Evolutionary conservation across 2,113 vertebrate genomes (phyloP).

Genomic region (Dipodomys stephensi): DNA sequence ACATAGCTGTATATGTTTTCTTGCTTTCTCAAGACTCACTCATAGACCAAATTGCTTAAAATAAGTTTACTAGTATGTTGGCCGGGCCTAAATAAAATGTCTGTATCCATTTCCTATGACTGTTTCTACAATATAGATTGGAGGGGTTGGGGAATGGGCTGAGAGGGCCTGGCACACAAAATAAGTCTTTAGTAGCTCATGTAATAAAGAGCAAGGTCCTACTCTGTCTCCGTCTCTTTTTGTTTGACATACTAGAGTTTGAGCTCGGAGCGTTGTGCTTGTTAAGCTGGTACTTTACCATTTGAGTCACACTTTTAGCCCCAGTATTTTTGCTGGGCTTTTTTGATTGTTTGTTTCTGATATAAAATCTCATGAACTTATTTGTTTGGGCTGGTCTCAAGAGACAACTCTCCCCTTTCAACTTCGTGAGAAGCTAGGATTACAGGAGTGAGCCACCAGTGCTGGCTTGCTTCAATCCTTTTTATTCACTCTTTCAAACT

Average conservation of each 20-base stretch:
- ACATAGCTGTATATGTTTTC: not conserved
- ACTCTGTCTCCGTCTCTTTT: not conserved
- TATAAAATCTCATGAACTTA: too few relatives aligned
- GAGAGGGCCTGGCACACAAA: not conserved
- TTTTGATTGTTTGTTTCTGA: too few relatives aligned
- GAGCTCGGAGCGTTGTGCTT: too few relatives aligned
- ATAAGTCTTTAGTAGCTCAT: not conserved
- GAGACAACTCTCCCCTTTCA: too few relatives aligned
- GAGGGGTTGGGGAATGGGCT: not conserved
- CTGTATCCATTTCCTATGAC: not conserved
- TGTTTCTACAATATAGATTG: not conserved
- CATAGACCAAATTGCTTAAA: not conserved
- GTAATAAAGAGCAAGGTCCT: not conserved
- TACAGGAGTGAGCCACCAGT: too few relatives aligned
- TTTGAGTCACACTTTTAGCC: too few relatives aligned
- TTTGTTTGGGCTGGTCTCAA: too few relatives aligned
- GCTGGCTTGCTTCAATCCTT: not conserved
- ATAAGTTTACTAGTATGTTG: not conserved
- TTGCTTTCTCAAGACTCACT: not conserved
- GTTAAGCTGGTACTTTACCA: too few relatives aligned
- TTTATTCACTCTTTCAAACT: slow-evolving; percentile 47
- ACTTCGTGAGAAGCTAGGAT: too few relatives aligned
- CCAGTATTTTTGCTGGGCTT: too few relatives aligned
- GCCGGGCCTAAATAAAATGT: not conserved
- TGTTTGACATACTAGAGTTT: too few relatives aligned